These are phyloP conservation scores for Mus musculus DNA, from an alignment of 2,113 vertebrate species.

Conservation along the genomic window DNA sequence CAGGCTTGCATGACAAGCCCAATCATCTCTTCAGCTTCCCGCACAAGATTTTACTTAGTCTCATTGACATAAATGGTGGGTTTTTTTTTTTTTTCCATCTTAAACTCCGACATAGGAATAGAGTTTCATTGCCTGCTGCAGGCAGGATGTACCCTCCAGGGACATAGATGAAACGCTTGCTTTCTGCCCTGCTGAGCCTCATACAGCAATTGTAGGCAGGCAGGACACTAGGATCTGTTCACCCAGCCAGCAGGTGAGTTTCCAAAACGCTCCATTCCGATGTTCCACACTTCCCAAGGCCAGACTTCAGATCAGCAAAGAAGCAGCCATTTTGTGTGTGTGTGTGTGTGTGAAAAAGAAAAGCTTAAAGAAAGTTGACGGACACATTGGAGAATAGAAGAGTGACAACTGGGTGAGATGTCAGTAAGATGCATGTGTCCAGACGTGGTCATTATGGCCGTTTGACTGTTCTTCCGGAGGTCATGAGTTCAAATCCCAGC, in stretches of 20 bases:
- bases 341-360: neutral
- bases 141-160: neutral
- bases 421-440: neutral
- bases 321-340: neutral
- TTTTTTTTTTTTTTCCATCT: neutral
- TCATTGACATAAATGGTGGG: neutral
- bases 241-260: neutral
- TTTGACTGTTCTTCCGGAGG: no score
- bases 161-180: neutral
- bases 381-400: neutral
- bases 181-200: neutral
- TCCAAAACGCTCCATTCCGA: rapidly evolving
- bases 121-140: neutral
- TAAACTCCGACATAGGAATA: neutral
- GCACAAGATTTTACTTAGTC: neutral
- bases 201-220: neutral
- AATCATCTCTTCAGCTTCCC: neutral
- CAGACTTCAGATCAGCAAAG: neutral
- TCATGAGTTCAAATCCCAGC: no score
- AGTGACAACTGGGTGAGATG: neutral
- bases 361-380: neutral
- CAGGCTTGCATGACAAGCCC: neutral
- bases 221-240: neutral
- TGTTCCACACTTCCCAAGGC: neutral
- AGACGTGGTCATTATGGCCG: neutral